Evolutionary conservation across 2,797 vertebrate species (phyloP).

Genomic region (Catharus ustulatus): DNA sequence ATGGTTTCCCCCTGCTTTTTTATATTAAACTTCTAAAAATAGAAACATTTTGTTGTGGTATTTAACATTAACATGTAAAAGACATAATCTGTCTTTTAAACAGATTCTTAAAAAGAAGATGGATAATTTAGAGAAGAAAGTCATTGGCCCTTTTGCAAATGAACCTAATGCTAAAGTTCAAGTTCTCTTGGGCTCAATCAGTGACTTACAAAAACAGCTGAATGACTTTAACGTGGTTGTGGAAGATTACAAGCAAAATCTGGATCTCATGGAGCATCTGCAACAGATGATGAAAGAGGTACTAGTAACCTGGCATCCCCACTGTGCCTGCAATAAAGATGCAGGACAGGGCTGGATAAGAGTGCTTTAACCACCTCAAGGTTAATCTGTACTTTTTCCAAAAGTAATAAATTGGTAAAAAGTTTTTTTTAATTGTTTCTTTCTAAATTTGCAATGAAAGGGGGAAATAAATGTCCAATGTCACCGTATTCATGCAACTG

Average conservation of each 20-base stretch:
- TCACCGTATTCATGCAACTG: background rate
- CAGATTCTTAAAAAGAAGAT: conserved; percentile 85
- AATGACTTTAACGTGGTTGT: conserved; percentile 82
- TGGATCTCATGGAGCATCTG: conserved; percentile 84
- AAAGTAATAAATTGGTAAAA: background rate
- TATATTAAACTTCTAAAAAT: background rate
- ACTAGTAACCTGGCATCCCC: background rate
- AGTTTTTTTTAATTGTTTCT: background rate
- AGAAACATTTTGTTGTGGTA: background rate
- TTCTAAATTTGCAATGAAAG: background rate
- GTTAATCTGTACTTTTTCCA: background rate
- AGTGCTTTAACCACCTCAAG: background rate
- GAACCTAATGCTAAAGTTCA: conserved; percentile 69
- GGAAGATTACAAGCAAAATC: conserved; percentile 84
- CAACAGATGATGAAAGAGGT: conserved; percentile 91
- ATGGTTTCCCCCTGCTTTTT: background rate
- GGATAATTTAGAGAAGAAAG: conserved; percentile 75
- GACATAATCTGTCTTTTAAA: background rate
- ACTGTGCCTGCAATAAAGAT: background rate
- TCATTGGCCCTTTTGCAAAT: conserved; percentile 67
- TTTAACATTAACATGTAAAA: background rate
- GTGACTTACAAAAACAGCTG: conserved; percentile 85
- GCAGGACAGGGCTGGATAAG: background rate
- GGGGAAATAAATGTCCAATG: fast-evolving
- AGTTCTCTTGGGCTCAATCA: conserved; percentile 74